phyloP scores from a whole-genome alignment of 2,888 invertebrate genomes.

The Ichneumoninae sp. region DNA sequence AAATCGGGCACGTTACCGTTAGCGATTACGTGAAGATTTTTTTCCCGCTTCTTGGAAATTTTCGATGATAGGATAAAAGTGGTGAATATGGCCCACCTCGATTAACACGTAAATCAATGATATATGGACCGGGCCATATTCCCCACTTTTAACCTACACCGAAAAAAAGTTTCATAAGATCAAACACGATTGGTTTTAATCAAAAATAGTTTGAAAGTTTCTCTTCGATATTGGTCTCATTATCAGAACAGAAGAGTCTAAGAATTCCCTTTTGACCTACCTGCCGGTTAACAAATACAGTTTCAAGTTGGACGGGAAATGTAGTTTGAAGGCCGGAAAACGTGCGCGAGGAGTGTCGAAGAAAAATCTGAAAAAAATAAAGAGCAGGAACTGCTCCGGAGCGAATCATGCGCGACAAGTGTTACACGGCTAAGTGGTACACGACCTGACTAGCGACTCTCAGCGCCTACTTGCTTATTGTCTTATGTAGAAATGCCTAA shows the following conservation, averaged over 20 bases:
- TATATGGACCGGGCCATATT: too few species aligned
- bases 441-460: slow-evolving; percentile 10
- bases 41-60: too few species aligned
- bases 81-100: too few species aligned
- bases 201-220: too few species aligned
- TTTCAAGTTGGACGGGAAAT: slow-evolving; percentile 59
- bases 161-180: too few species aligned
- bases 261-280: slow-evolving; percentile 54
- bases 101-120: too few species aligned
- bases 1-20: neutral
- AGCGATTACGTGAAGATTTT: too few species aligned
- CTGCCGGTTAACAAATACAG: slow-evolving; percentile 57
- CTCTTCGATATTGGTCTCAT: neutral
- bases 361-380: slow-evolving; percentile 21
- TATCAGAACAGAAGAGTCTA: neutral
- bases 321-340: slow-evolving; percentile 63
- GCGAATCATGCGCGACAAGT: slow-evolving; percentile 27
- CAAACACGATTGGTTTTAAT: too few species aligned
- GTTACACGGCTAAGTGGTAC: neutral
- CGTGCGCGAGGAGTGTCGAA: slow-evolving; percentile 33
- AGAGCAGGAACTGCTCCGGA: neutral
- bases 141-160: too few species aligned
- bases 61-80: too few species aligned
- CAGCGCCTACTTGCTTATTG: slow-evolving; percentile 29
- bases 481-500: slow-evolving; percentile 5